Evolutionary conservation across 37 sponge, comb jelly and placozoan genomes (phyloP).

Genomic region (Theonella swinhoei): DNA sequence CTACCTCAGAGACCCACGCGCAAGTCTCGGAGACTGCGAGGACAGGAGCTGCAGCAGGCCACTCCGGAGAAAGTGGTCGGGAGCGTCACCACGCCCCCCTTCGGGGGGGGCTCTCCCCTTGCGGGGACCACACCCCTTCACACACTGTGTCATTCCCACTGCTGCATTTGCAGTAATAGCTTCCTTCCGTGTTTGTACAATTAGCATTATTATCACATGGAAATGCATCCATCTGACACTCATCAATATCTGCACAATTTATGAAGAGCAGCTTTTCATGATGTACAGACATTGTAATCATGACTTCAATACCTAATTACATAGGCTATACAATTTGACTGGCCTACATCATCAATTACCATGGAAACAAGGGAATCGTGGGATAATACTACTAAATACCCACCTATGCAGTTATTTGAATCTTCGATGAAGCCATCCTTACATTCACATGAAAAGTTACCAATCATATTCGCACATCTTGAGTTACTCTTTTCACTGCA

Average conservation of each 20-base stretch:
- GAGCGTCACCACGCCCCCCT: too few relatives aligned
- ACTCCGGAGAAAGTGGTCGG: too few relatives aligned
- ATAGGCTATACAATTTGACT: too few relatives aligned
- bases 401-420: neutral
- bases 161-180: neutral
- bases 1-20: too few relatives aligned
- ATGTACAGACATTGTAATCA: too few relatives aligned
- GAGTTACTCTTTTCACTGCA: neutral
- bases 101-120: too few relatives aligned
- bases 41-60: too few relatives aligned
- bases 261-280: too few relatives aligned
- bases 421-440: slow-evolving; percentile 41
- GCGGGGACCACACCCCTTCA: too few relatives aligned
- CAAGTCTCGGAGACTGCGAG: too few relatives aligned
- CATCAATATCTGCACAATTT: slow-evolving; percentile 40
- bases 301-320: too few relatives aligned
- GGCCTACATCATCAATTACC: too few relatives aligned
- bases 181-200: slow-evolving; percentile 22
- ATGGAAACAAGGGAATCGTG: neutral
- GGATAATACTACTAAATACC: neutral
- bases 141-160: neutral
- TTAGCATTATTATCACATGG: neutral
- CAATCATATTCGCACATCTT: slow-evolving; percentile 23
- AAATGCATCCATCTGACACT: slow-evolving; percentile 3
- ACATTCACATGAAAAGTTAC: slow-evolving; percentile 52